phyloP scores from a whole-genome alignment of 2,113 vertebrate species.

The Oncorhynchus masou region DNA sequence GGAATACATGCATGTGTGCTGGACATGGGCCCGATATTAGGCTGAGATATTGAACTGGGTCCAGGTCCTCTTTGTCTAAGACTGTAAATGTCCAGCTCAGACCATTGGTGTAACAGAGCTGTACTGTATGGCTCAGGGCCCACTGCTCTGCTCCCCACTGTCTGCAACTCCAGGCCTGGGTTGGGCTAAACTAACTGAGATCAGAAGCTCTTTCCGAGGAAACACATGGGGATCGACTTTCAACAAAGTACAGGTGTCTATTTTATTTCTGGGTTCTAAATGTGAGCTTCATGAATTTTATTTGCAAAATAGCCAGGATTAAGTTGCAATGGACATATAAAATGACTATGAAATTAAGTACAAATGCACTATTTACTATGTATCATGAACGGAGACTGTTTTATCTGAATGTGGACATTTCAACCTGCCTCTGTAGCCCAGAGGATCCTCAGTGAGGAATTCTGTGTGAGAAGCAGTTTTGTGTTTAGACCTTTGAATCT shows the following conservation, averaged over 20 bases:
- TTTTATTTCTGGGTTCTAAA: neutral
- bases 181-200: conserved; percentile 60
- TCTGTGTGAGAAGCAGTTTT: conserved; percentile 74
- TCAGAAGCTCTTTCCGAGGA: conserved; percentile 44
- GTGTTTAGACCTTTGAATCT: conserved; percentile 71
- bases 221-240: conserved; percentile 1
- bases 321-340: too few species aligned
- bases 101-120: conserved; percentile 67
- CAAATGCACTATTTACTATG: neutral
- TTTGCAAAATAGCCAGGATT: too few species aligned
- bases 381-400: conserved; percentile 23
- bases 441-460: conserved; percentile 55
- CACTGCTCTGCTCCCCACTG: conserved; percentile 37
- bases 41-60: conserved; percentile 68
- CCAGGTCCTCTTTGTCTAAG: conserved; percentile 69
- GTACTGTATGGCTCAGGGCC: conserved; percentile 56
- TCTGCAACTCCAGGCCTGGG: conserved; percentile 39
- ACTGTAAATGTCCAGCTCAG: conserved; percentile 56
- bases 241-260: neutral
- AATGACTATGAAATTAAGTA: neutral
- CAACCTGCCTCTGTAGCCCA: conserved; percentile 50
- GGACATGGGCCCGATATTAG: conserved; percentile 65
- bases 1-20: conserved; percentile 66
- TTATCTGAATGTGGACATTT: conserved; percentile 66
- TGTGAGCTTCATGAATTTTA: too few species aligned